These are phyloP conservation scores for Noctua janthe DNA, from an alignment of 2,888 invertebrate genomes.

Conservation along the genomic window DNA sequence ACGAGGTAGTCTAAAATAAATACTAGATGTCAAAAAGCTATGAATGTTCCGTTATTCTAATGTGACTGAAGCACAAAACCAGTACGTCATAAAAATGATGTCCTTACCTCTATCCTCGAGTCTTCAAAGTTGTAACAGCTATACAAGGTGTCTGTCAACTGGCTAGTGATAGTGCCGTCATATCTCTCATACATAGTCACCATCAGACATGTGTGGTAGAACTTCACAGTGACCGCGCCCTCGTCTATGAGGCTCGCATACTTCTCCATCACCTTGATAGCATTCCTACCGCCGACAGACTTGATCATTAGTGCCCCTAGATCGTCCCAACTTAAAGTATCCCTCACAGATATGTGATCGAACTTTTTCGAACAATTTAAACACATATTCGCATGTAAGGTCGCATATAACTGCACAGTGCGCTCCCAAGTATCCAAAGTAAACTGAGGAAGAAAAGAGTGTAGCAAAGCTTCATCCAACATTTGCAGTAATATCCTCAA, in stretches of 20 bases:
- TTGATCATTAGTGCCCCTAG: conserved; percentile 91
- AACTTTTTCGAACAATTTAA: conserved; percentile 91
- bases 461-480: conserved; percentile 89
- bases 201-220: conserved; percentile 90
- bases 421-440: conserved; percentile 91
- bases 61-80: background rate
- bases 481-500: conserved; percentile 91
- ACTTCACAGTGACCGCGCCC: conserved; percentile 91
- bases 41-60: background rate
- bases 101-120: conserved; percentile 81
- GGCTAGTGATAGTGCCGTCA: conserved; percentile 78
- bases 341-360: conserved; percentile 83
- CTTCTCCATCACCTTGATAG: conserved; percentile 90
- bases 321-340: conserved; percentile 91
- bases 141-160: conserved; percentile 84
- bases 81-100: background rate
- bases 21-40: background rate
- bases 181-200: conserved; percentile 85
- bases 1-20: no score
- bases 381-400: conserved; percentile 90
- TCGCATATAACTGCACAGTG: conserved; percentile 89
- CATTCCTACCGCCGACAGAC: conserved; percentile 90
- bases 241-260: conserved; percentile 89
- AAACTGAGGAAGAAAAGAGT: conserved; percentile 89
- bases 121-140: conserved; percentile 82